Base-by-base conservation (phyloP, 1,140 invertebrate genomes). In the Archivesica marissinica region DNA sequence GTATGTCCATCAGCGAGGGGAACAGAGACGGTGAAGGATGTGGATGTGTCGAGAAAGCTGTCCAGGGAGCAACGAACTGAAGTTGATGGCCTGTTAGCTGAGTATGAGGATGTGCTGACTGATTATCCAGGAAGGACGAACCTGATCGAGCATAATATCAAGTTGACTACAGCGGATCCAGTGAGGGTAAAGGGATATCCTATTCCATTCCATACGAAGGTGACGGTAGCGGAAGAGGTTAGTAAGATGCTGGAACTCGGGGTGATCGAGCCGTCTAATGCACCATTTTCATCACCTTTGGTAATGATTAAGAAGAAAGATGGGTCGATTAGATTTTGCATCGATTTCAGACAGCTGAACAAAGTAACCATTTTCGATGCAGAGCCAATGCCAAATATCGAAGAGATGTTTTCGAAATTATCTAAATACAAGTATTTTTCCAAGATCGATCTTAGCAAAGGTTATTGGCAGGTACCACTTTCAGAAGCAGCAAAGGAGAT, bases 341-440 rank as follows among this genome's bases (percentile, higher is more conserved):
- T 79, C 3, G 77, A 79, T 44, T 59, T 79, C 11, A 52, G 77
- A 13, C 33, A 17, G 28, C 39, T 79, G 1, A 74, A 74, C 28
- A 47, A 3, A 2, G 28, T 74, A 1, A 74, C 70, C 23, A 44
- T 74, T n/a, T 74, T 74, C 33, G 70, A 74, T 74, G 47, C 15
- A 3, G 70, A 74, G 44, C 70, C 38, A 13, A 74, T 74, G 23
- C 70, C 44, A 30, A 74, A 74, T 20, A 47, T 25, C 0, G 70
- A 50, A 4, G 38, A 74, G 11, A 74, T 74, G 9, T 74, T 50
- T 52, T 23, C 35, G 2, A 74, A 74, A 30, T 52, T 74, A 25
- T 74, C 70, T 6, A 74, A 74, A 28, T 74, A 20, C 20, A 50
- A 74, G 20, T 90, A 93, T 39, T 95, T 95, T 83, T 91, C 81